Evolutionary conservation across 2,888 invertebrate species (phyloP).

Genomic region (Mythimna pallens): DNA sequence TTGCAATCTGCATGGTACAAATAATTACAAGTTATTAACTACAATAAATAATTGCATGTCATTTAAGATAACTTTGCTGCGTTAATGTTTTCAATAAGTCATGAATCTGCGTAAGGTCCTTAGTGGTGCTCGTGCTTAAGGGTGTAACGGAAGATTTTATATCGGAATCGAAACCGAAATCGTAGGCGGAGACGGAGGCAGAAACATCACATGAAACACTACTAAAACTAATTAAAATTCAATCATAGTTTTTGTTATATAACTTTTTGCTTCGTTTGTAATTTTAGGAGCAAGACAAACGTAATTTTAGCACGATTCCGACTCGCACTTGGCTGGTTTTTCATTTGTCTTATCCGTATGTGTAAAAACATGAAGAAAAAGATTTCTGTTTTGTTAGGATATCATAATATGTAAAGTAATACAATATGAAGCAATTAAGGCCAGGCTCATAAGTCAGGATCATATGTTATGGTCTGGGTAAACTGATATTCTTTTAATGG

Average conservation of each 20-base stretch:
- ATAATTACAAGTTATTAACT: constrained; percentile 32
- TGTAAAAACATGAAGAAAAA: not conserved
- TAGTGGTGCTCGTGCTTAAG: not conserved
- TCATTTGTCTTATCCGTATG: not conserved
- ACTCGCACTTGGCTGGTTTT: no score
- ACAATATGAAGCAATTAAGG: constrained; percentile 3
- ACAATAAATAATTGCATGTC: constrained; percentile 16
- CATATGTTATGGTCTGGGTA: constrained; percentile 7
- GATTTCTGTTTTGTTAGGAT: not conserved
- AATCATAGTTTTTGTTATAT: not conserved
- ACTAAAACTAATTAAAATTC: not conserved
- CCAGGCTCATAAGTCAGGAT: not conserved
- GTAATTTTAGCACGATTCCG: not conserved
- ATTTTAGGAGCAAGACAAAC: not conserved
- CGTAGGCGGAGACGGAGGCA: no score
- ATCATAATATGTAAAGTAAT: constrained; percentile 5
- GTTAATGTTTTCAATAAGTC: constrained; percentile 13
- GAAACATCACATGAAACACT: no score
- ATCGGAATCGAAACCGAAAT: no score
- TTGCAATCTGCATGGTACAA: constrained; percentile 2
- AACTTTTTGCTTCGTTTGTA: not conserved
- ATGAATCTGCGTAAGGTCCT: not conserved
- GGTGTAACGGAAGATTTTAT: no score
- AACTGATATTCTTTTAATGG: constrained; percentile 24
- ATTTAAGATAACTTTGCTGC: constrained; percentile 11